phyloP scores from a whole-genome alignment of 2,888 invertebrate species.

The Synanthedon formicaeformis region DNA sequence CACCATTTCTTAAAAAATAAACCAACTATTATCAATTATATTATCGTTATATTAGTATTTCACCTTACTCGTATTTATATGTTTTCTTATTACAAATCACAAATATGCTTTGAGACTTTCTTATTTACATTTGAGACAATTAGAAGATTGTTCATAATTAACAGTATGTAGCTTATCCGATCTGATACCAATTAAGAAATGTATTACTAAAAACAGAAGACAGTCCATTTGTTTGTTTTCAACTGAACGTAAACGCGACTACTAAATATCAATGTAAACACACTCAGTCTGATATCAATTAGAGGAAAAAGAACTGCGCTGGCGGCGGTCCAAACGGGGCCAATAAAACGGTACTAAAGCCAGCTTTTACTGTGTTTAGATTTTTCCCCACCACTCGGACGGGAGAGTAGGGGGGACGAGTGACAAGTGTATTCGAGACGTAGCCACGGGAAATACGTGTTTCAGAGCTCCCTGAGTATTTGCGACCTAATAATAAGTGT shows the following conservation, averaged over 20 bases:
- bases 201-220: no score
- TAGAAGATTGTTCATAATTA: no score
- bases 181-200: no score
- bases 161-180: no score
- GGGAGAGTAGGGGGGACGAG: conserved; percentile 17
- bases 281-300: conserved; percentile 61
- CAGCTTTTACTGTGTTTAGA: conserved; percentile 55
- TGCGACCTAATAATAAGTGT: not conserved
- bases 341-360: conserved; percentile 59
- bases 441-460: conserved; percentile 10
- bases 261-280: conserved; percentile 22
- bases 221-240: not conserved
- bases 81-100: no score
- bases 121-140: no score
- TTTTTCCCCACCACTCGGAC: conserved; percentile 34
- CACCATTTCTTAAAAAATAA: no score
- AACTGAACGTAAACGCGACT: not conserved
- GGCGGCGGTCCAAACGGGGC: conserved; percentile 51
- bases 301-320: conserved; percentile 39
- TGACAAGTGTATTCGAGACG: conserved; percentile 37
- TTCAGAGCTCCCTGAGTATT: not conserved
- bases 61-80: no score
- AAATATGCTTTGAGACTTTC: no score
- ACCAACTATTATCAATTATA: no score
- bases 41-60: no score